phyloP scores from a whole-genome alignment of 1,140 invertebrate genomes.

The Onthophagus taurus region DNA sequence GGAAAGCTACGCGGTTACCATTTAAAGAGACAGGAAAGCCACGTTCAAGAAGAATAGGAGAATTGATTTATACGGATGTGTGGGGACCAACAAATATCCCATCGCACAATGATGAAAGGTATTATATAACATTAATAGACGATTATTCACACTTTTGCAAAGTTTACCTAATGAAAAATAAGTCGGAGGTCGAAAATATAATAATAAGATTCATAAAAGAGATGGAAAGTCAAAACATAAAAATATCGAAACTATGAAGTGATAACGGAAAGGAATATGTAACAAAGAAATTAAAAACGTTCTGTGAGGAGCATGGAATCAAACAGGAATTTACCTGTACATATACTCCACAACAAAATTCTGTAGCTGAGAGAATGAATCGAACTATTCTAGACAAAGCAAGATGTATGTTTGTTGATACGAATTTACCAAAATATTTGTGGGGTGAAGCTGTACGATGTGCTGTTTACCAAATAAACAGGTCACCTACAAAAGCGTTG shows the following conservation, averaged over 20 bases:
- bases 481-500: slow-evolving; percentile 11
- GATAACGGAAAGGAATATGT: neutral
- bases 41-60: slow-evolving; percentile 12
- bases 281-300: too few relatives aligned
- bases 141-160: neutral
- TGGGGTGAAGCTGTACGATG: slow-evolving; percentile 28
- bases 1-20: slow-evolving; percentile 16
- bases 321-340: neutral
- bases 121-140: slow-evolving; percentile 22
- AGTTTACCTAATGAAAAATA: neutral
- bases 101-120: slow-evolving; percentile 20
- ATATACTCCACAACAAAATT: slow-evolving; percentile 28
- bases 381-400: slow-evolving; percentile 16
- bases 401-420: slow-evolving; percentile 20
- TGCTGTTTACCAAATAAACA: slow-evolving; percentile 26
- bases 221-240: too few relatives aligned
- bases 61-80: slow-evolving; percentile 26
- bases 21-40: neutral
- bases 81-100: slow-evolving; percentile 13
- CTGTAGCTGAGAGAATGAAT: slow-evolving; percentile 18
- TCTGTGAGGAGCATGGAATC: too few relatives aligned
- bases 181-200: neutral
- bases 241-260: too few relatives aligned
- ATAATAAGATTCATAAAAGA: neutral
- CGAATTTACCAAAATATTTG: slow-evolving; percentile 19